Evolutionary conservation across 2,888 invertebrate genomes (phyloP), one percentile per base, ranked within the genome.

Genomic region (Netelia melanura): DNA sequence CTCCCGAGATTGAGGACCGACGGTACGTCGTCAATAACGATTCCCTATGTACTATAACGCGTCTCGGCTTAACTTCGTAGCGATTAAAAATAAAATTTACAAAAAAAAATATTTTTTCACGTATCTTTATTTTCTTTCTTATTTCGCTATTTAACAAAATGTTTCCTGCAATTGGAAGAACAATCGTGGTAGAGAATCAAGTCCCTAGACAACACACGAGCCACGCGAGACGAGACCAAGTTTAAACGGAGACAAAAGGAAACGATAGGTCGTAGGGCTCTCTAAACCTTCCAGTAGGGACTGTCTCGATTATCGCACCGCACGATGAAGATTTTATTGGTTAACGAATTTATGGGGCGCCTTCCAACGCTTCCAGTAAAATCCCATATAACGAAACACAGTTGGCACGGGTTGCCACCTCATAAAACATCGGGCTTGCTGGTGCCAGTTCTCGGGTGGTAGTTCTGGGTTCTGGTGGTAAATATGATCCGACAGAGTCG

Each of bases 361-460:
- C 90, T 79, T 61, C 89, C 87, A 87, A 90, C 14, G 90, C 89
- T 85, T 78, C 88, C 89, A 89, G 91, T 92, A 91, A 92, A 92
- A 92, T 92, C 91, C 91, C 92, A 92, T 92, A 91, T 92, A 92
- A 92, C 92, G 92, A 92, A 91, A 91, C 91, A 91, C 91, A 92
- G 92, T 92, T 92, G 92, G 92, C 92, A 92, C 89, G 88, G 90
- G 86, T 91, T 89, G 90, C 91, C 92, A 92, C 91, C 91, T 92
- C 92, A 90, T 92, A 92, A 92, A 92, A 92, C 90, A 92, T 91
- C 89, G 88, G 79, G 79, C 86, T 80, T 83, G 87, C 84, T 86
- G 84, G 83, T 86, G 83, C 86, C 87, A 76, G 86, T 64, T 83
- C 88, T 75, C 38, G 38, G 67, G 30, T 61, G 44, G 43, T 78